Evolutionary conservation across 2,113 vertebrate species (phyloP).

Genomic region (Caloenas nicobarica): DNA sequence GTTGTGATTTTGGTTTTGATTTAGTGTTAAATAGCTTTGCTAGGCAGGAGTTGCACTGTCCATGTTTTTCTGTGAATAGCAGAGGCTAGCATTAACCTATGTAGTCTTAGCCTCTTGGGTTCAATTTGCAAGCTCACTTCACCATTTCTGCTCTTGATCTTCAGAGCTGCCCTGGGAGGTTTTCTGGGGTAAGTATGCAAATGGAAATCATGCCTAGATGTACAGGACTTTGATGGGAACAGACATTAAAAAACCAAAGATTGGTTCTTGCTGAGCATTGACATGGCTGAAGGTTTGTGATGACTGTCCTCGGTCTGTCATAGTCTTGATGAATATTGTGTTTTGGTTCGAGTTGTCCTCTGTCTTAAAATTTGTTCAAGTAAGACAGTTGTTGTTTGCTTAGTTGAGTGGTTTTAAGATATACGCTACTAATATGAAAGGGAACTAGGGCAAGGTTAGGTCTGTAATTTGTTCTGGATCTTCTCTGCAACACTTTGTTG

Average conservation of each 20-base stretch:
- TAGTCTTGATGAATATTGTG: background rate
- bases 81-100: background rate
- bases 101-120: background rate
- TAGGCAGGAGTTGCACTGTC: background rate
- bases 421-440: background rate
- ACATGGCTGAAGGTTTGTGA: background rate
- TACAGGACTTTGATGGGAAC: conserved; percentile 1
- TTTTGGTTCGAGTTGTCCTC: background rate
- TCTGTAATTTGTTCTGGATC: background rate
- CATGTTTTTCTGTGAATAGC: background rate
- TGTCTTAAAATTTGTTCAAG: background rate
- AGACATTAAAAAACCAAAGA: too few relatives aligned
- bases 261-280: background rate
- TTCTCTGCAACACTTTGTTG: background rate
- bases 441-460: background rate
- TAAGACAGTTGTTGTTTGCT: background rate
- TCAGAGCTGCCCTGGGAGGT: conserved; percentile 51
- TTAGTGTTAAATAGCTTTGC: background rate
- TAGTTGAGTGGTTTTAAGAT: background rate
- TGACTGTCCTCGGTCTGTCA: background rate
- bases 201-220: background rate
- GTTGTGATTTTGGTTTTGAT: background rate
- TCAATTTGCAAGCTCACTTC: conserved; percentile 23
- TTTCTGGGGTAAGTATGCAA: conserved; percentile 42
- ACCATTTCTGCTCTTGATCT: conserved; percentile 60